phyloP scores from a whole-genome alignment of 1,140 invertebrate species.

The Leptonema lineaticorne region DNA sequence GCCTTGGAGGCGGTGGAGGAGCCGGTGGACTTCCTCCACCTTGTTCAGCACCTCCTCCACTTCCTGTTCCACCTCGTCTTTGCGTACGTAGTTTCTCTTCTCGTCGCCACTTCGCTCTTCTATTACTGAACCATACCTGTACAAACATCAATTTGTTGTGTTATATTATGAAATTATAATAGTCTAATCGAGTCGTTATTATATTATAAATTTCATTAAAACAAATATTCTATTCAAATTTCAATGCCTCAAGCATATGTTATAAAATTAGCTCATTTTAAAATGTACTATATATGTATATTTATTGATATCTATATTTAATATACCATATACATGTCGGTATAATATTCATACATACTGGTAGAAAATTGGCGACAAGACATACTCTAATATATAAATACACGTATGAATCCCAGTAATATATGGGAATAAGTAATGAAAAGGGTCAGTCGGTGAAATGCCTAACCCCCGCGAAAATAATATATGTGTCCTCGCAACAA shows the following conservation, averaged over 20 bases:
- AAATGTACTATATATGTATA: no score
- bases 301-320: no score
- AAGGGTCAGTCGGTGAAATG: constrained; percentile 23
- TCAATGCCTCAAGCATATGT: no score
- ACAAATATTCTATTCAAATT: no score
- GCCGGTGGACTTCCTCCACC: constrained; percentile 53
- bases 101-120: constrained; percentile 96
- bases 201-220: no score
- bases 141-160: background rate
- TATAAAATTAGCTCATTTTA: no score
- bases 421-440: constrained; percentile 24
- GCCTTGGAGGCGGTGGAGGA: constrained; percentile 63
- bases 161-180: background rate
- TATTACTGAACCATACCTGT: constrained; percentile 98
- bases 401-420: constrained; percentile 10
- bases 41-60: constrained; percentile 50
- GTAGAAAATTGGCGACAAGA: constrained; percentile 21
- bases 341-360: background rate
- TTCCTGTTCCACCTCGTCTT: constrained; percentile 64
- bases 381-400: background rate
- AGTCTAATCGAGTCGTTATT: no score
- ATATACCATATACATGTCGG: background rate
- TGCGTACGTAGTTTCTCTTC: constrained; percentile 96
- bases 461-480: constrained; percentile 11
- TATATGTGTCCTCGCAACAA: constrained; percentile 4